Evolutionary conservation across 2,888 invertebrate genomes (phyloP), one percentile per base, ranked within the genome.

Genomic region (Eupsilia transversa): DNA sequence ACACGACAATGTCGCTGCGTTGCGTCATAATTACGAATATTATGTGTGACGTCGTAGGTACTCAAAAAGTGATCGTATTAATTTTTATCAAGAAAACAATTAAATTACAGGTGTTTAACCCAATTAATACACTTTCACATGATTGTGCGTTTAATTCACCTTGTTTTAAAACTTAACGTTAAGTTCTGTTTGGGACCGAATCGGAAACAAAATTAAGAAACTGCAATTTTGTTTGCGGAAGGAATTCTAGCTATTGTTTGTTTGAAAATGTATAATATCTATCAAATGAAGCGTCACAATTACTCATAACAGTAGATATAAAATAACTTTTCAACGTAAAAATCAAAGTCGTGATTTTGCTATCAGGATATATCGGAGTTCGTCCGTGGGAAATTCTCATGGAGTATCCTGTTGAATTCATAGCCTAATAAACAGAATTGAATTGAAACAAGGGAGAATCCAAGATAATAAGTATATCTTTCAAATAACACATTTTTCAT

Each of bases 21-120:
- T 88, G 83, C 86, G 88, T 89, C 87, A 88, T 77, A 83, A 72
- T 49, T 69, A 69, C 77, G 79, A 75, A 78, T 77, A 80, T 82
- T 75, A 68, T 72, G 68, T 74, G 77, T 89, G 88, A 88, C 86
- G 87, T 86, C 57, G 69, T n/a, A n/a, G n/a, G n/a, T 81, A 68
- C 56, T 75, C 59, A 68, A 78, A 79, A 83, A 81, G 43, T 67
- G 66, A 64, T 27, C 33, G 54, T 67, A 73, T 71, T 70, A 70
- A 54, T 73, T 38, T 27, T 56, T 59, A 72, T 74, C 52, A 77
- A 63, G 52, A 72, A 68, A 68, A 54, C 60, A 72, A 80, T 75
- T 61, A 54, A 49, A 57, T 65, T 49, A 27, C 56, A 43, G 76
- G 2, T 59, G n/a, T 80, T 69, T 61, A 73, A 59, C 69, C 59